phyloP scores from a whole-genome alignment of 2,113 vertebrate genomes.

The Thamnaconus septentrionalis region DNA sequence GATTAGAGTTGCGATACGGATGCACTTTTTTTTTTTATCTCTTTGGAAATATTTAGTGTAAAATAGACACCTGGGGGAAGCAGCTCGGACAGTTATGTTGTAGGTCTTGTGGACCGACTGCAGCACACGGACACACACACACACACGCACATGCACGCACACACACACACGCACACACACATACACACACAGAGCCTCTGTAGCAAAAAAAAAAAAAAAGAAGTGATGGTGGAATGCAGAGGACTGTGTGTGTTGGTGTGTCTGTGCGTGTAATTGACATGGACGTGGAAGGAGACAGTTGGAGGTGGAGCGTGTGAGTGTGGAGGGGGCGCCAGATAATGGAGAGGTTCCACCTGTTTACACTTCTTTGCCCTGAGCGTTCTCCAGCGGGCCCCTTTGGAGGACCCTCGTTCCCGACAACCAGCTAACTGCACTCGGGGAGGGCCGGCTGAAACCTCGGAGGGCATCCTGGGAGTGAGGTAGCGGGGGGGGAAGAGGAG shows the following conservation, averaged over 20 bases:
- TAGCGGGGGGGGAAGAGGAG: slow-evolving; percentile 52
- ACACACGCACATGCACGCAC: no score
- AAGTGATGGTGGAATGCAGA: slow-evolving; percentile 26
- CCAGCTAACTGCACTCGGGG: slow-evolving; percentile 81
- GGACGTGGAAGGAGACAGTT: slow-evolving; percentile 37
- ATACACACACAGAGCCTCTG: background rate
- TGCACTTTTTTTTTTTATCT: no score
- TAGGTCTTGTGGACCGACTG: no score
- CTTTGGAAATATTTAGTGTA: no score
- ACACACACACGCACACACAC: background rate
- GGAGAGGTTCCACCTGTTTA: slow-evolving; percentile 88
- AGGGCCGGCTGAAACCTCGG: slow-evolving; percentile 1
- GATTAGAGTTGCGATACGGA: no score
- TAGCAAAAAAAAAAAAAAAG: background rate
- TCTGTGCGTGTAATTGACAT: slow-evolving; percentile 6
- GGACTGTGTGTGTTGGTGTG: slow-evolving; percentile 8
- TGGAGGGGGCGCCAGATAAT: slow-evolving; percentile 73
- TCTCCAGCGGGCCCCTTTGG: slow-evolving; percentile 79
- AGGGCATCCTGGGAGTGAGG: slow-evolving; percentile 73
- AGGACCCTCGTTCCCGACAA: slow-evolving; percentile 77
- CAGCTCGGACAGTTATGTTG: no score
- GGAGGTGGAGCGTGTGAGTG: slow-evolving; percentile 39
- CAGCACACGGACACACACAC: no score
- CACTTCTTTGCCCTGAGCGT: slow-evolving; percentile 82
- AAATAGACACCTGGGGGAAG: no score